A percentile compares a stretch with the other conserved stretches of the same genome.
Conservation (phyloP, 2,797 vertebrate genomes). For the Scarus forsteni region DNA sequence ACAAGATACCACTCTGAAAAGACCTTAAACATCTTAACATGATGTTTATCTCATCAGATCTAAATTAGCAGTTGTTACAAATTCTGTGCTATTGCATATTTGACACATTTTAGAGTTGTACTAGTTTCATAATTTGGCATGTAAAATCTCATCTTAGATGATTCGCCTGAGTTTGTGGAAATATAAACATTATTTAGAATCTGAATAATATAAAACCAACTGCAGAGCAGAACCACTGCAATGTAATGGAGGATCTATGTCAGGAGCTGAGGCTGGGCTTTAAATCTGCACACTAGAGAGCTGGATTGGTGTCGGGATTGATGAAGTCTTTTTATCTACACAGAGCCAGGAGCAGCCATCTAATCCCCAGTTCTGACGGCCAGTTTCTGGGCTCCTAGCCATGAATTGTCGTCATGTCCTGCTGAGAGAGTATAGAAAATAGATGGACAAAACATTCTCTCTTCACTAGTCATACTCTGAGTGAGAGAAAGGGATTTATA, state of each 20-base stretch:
- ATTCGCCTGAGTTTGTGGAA: too few relatives aligned
- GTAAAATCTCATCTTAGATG: too few relatives aligned
- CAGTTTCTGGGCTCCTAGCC: conserved; percentile 49
- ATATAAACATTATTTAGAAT: too few relatives aligned
- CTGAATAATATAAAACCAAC: not conserved
- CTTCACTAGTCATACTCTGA: conserved; percentile 27
- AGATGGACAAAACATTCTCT: conserved; percentile 23
- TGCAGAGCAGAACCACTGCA: not conserved
- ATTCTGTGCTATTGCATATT: too few relatives aligned
- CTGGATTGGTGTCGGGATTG: conserved; percentile 26
- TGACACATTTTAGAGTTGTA: too few relatives aligned
- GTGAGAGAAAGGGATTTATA: conserved; percentile 26
- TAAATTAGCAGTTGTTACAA: too few relatives aligned
- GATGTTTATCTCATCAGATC: too few relatives aligned
- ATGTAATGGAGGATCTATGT: conserved; percentile 7
- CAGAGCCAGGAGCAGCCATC: conserved; percentile 44
- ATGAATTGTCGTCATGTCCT: conserved; percentile 39
- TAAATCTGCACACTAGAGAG: conserved; percentile 23
- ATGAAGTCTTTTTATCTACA: conserved; percentile 48
- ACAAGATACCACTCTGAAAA: too few relatives aligned
- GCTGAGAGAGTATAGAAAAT: conserved; percentile 21
- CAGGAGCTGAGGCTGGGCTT: not conserved
- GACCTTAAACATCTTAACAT: too few relatives aligned
- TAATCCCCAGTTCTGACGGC: conserved; percentile 47
- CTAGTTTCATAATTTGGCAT: too few relatives aligned